These are phyloP conservation scores for Thalassarche chlororhynchos DNA, from an alignment of 2,113 vertebrate genomes.

Conservation along the genomic window DNA sequence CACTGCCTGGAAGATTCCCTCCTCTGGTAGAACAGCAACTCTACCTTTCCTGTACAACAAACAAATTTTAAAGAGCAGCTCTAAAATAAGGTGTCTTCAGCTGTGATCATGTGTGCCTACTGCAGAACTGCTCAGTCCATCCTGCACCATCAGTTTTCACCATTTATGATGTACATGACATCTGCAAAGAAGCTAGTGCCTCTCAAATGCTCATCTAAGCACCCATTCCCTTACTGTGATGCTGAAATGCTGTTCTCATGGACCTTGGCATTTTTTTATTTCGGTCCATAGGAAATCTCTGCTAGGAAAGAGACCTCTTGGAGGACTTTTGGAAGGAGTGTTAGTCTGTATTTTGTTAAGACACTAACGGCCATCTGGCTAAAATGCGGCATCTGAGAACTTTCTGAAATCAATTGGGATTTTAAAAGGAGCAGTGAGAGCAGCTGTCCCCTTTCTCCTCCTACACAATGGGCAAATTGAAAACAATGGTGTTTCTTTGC, in stretches of 20 bases:
- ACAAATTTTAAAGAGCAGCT: neutral
- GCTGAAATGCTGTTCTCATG: neutral
- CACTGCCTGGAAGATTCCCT: neutral
- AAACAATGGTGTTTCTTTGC: neutral
- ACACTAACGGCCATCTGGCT: neutral
- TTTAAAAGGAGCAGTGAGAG: neutral
- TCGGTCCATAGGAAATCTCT: neutral
- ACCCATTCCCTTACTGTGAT: neutral
- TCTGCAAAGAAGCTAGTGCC: neutral
- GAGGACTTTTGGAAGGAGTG: neutral
- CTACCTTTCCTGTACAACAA: neutral
- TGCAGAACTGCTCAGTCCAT: neutral
- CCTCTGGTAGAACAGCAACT: neutral
- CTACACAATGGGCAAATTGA: neutral
- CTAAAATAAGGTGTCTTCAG: neutral
- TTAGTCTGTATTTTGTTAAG: neutral
- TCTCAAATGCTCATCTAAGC: neutral
- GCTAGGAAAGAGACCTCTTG: neutral
- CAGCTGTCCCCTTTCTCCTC: neutral
- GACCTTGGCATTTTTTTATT: neutral
- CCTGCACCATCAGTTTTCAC: neutral
- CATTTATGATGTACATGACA: neutral
- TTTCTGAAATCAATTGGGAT: neutral
- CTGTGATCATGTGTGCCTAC: neutral
- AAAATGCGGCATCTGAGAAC: neutral